Evolutionary conservation across 2,113 vertebrate genomes (phyloP).

Genomic region (Dolichallabes microphthalmus): DNA sequence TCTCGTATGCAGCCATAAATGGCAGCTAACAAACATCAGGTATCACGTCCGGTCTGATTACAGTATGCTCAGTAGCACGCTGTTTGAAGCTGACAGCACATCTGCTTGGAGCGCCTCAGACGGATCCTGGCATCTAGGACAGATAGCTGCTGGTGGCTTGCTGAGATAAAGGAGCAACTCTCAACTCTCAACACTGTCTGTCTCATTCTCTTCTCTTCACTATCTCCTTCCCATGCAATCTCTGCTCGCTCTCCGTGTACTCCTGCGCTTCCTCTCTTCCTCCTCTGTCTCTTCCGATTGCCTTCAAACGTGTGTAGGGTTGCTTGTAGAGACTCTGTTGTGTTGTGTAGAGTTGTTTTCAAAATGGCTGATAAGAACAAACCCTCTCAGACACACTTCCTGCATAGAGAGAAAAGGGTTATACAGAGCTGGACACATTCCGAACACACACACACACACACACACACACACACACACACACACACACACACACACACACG

Average conservation of each 20-base stretch:
- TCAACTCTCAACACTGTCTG: slow-evolving; percentile 45
- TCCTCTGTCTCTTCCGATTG: slow-evolving; percentile 45
- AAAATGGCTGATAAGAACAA: slow-evolving; percentile 55
- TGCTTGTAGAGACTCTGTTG: slow-evolving; percentile 30
- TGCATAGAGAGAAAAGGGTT: slow-evolving; percentile 16
- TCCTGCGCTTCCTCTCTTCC: slow-evolving; percentile 25
- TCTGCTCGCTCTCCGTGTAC: neutral
- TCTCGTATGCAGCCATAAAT: slow-evolving; percentile 68
- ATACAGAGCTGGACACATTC: slow-evolving; percentile 37
- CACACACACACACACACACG: slow-evolving; percentile 8
- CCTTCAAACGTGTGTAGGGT: slow-evolving; percentile 46
- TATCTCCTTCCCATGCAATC: slow-evolving; percentile 32
- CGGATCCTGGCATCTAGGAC: slow-evolving; percentile 83
- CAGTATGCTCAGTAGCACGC: slow-evolving; percentile 75
- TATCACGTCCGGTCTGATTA: slow-evolving; percentile 86
- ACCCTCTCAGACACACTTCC: neutral
- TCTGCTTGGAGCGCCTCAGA: slow-evolving; percentile 80
- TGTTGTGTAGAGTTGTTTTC: slow-evolving; percentile 34
- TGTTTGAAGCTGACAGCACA: slow-evolving; percentile 84
- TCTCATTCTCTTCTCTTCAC: slow-evolving; percentile 48
- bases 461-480: neutral
- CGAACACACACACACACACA: slow-evolving; percentile 13
- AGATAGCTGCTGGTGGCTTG: slow-evolving; percentile 72
- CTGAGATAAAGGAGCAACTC: slow-evolving; percentile 52
- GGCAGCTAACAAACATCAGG: slow-evolving; percentile 76